phyloP scores from a whole-genome alignment of 2,113 vertebrate species.

The Phylloscopus whistleri region DNA sequence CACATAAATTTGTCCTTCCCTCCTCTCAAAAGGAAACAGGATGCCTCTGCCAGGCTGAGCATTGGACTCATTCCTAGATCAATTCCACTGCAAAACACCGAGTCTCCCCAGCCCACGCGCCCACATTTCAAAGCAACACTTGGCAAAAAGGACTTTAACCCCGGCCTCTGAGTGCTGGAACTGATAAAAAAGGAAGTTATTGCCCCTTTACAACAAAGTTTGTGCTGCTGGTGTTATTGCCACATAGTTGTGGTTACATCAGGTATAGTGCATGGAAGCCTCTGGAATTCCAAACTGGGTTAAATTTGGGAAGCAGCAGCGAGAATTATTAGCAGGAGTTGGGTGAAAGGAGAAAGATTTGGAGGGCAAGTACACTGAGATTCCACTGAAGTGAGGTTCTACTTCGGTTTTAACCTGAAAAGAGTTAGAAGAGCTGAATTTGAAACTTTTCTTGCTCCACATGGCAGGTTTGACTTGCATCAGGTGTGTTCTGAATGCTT shows the following conservation, averaged over 20 bases:
- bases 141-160: background rate
- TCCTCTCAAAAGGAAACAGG: background rate
- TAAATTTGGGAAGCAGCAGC: background rate
- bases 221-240: background rate
- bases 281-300: background rate
- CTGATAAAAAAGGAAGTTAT: background rate
- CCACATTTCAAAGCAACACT: background rate
- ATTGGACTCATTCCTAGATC: slow-evolving; percentile 32
- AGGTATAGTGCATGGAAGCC: background rate
- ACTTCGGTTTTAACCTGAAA: background rate
- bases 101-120: background rate
- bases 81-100: background rate
- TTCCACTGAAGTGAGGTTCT: background rate
- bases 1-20: background rate
- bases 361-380: background rate
- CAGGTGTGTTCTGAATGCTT: background rate
- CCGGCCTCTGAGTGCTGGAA: background rate
- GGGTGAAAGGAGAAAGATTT: background rate
- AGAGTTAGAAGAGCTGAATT: fast-evolving
- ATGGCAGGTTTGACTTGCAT: background rate
- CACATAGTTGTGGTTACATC: background rate
- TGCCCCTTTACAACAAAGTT: background rate
- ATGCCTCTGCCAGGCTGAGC: slow-evolving; percentile 20
- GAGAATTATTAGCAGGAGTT: background rate
- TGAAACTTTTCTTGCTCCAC: background rate